phyloP scores from a whole-genome alignment of 2,113 vertebrate genomes.

The Hyaena hyaena region DNA sequence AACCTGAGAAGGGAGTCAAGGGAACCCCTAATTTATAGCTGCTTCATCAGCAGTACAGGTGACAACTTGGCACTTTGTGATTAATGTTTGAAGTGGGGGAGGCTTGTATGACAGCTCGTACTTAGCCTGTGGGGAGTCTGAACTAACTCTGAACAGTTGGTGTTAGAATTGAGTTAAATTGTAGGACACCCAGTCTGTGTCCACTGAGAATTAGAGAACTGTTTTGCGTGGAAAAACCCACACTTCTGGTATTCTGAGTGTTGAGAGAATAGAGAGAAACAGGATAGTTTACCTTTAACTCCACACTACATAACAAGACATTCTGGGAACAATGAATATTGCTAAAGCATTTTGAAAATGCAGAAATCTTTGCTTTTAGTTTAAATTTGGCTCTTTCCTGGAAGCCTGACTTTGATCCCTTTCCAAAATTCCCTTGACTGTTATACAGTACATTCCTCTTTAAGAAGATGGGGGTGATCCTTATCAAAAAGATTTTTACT shows the following conservation, averaged over 20 bases:
- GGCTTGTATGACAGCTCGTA: neutral
- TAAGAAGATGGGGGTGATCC: neutral
- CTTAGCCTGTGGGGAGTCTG: neutral
- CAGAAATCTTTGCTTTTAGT: slow-evolving; percentile 28
- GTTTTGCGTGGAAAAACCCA: neutral
- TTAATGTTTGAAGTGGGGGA: neutral
- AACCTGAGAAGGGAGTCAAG: neutral
- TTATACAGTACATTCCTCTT: neutral
- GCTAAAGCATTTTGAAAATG: neutral
- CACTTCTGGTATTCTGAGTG: neutral
- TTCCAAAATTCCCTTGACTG: neutral
- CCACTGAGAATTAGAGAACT: neutral
- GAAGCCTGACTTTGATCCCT: neutral
- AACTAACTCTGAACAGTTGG: neutral
- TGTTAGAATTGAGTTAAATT: neutral
- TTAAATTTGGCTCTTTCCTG: slow-evolving; percentile 39
- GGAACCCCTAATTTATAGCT: neutral
- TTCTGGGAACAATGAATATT: neutral
- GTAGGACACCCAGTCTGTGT: neutral
- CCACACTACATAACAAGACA: neutral
- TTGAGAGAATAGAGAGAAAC: neutral
- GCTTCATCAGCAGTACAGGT: neutral
- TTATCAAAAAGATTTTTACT: neutral
- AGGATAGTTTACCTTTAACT: neutral
- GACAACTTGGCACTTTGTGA: neutral